These are phyloP conservation scores for Lethrus apterus DNA, from an alignment of 1,140 invertebrate species.

Conservation along the genomic window DNA sequence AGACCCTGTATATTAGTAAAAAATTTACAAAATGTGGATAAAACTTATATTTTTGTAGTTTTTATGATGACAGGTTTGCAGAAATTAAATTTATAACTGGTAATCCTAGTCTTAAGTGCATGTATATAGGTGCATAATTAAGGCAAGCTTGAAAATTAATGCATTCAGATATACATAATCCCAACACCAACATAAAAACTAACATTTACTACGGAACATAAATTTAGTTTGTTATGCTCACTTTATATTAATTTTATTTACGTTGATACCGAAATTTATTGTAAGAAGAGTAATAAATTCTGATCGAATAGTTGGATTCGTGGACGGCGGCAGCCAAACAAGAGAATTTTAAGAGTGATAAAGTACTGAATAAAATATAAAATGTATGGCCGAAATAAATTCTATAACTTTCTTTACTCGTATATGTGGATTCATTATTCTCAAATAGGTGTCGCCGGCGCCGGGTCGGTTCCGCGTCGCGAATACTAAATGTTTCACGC, in stretches of 20 bases:
- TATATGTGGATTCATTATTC: conserved; percentile 12
- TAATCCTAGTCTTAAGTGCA: too few species aligned
- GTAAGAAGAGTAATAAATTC: conserved; percentile 10
- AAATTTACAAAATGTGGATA: too few species aligned
- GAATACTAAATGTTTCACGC: conserved; percentile 12
- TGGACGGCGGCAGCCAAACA: background rate
- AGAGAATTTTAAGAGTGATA: conserved; percentile 12
- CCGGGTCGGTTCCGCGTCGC: conserved; percentile 8
- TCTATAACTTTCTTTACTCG: conserved; percentile 6
- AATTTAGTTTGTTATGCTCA: conserved; percentile 2
- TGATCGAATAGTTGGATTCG: conserved; percentile 7
- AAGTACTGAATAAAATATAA: conserved; percentile 8
- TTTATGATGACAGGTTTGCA: background rate
- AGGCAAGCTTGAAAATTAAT: too few species aligned
- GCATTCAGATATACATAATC: background rate
- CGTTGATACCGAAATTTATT: conserved; percentile 3
- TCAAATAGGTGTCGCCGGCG: conserved; percentile 12
- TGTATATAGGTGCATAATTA: too few species aligned
- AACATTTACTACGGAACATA: conserved; percentile 1
- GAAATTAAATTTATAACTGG: too few species aligned
- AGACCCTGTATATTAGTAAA: too few species aligned
- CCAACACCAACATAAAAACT: background rate
- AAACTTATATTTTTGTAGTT: too few species aligned
- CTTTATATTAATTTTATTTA: conserved; percentile 10
- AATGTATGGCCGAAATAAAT: conserved; percentile 9